These are phyloP conservation scores for Lasioglossum leucozonium DNA, from an alignment of 2,888 invertebrate genomes.

Conservation along the genomic window DNA sequence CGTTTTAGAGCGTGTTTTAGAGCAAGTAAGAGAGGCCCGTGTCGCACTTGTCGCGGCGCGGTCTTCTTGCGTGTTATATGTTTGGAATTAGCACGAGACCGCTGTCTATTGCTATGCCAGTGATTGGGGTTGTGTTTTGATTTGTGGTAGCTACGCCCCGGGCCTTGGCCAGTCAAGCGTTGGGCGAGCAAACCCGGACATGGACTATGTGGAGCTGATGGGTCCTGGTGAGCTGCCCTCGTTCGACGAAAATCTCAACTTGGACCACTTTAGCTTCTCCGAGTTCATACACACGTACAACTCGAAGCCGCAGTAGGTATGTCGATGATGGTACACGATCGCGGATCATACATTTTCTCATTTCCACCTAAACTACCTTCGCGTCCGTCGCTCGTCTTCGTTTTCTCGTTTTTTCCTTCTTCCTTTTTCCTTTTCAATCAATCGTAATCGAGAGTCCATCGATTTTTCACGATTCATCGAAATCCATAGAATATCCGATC, in stretches of 20 bases:
- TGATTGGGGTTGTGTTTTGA: constrained; percentile 84
- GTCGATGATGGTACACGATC: constrained; percentile 30
- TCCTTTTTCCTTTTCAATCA: background rate
- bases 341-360: constrained; percentile 3
- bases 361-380: constrained; percentile 14
- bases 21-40: background rate
- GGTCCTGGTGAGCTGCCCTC: constrained; percentile 77
- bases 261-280: constrained; percentile 81
- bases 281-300: constrained; percentile 82
- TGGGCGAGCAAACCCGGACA: constrained; percentile 80
- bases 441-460: background rate
- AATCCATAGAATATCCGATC: constrained; percentile 27
- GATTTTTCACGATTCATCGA: constrained; percentile 19
- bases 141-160: constrained; percentile 83
- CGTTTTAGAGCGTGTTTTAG: constrained; percentile 4
- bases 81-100: constrained; percentile 41
- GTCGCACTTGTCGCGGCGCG: background rate
- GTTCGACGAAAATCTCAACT: constrained; percentile 83
- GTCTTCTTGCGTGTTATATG: constrained; percentile 18
- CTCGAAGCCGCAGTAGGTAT: constrained; percentile 80
- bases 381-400: constrained; percentile 25
- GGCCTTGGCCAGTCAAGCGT: constrained; percentile 82
- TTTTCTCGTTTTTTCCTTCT: background rate
- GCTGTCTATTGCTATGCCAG: constrained; percentile 76
- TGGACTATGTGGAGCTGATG: constrained; percentile 83